Base-by-base conservation (phyloP, 2,113 vertebrate genomes). In the Jaculus jaculus region DNA sequence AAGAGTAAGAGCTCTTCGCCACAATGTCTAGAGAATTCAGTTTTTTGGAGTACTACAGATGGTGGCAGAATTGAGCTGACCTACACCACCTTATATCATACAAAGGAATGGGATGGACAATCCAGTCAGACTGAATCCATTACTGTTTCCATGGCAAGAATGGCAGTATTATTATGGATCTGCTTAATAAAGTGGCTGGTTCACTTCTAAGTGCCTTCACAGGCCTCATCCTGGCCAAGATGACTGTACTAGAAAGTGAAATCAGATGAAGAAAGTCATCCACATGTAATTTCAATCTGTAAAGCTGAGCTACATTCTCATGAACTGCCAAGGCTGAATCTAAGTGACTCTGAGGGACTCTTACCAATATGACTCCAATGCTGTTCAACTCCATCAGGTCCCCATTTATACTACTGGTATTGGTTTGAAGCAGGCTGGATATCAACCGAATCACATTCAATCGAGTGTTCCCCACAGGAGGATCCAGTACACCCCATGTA, bases 351-450 rank as follows among this genome's bases (percentile, higher is more conserved):
- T 20, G 3, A 13, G 58, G 69, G 37, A 17, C 81, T 96, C 99
- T 99, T 97, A 99, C 99, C 97, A 99, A 97, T 96, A 99, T 99
- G 96, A 99, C 98, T 96, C 99, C 99, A 95, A 99, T 98, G 96
- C 99, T 99, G 97, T 99, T 99, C 95, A 99, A 98, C 96, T 99
- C 99, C 96, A 99, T 99, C 60, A 99, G 98, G 97, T 99, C 99
- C 98, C 98, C 98, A 96, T 99, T 99, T 91, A 99, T 99, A 95
- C 98, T 99, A 97, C 98, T 98, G 84, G 98, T 99, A 95, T 99
- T 99, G 37, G 97, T 98, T 97, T 99, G 99, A 47, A 99, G 97
- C 91, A 99, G 98, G 97, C 99, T 99, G 95, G 99, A 99, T 94
- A 99, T 99, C 96, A 99, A 97, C 95, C 99, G 97, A 93, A 99